phyloP scores from a whole-genome alignment of 2,113 vertebrate genomes.

The Proteles cristata region DNA sequence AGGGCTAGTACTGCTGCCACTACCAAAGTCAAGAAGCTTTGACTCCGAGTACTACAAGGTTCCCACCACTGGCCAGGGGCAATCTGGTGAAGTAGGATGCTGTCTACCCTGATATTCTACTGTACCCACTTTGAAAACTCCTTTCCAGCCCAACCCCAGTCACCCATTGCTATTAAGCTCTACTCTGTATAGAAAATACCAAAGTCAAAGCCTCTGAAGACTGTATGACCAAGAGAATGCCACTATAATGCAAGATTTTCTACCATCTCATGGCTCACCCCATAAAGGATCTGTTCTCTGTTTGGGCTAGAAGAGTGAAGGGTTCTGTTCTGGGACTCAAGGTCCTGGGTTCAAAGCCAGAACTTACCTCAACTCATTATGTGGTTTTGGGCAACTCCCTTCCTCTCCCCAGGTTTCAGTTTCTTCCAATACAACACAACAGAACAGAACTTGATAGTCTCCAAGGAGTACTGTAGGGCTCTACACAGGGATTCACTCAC shows the following conservation, averaged over 20 bases:
- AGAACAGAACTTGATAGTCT: background rate
- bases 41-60: background rate
- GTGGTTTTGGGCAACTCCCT: background rate
- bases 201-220: background rate
- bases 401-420: background rate
- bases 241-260: background rate
- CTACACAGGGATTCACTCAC: background rate
- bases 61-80: background rate
- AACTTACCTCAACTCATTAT: background rate
- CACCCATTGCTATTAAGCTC: background rate
- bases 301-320: background rate
- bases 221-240: background rate
- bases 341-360: background rate
- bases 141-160: background rate
- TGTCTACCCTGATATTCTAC: background rate
- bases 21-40: background rate
- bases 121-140: background rate
- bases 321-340: background rate
- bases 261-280: background rate
- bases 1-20: background rate
- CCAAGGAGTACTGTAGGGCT: background rate
- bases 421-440: background rate
- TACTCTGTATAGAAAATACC: background rate
- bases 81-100: background rate
- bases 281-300: background rate